Conservation (phyloP, 2,113 vertebrate species). For the Cinclus cinclus region DNA sequence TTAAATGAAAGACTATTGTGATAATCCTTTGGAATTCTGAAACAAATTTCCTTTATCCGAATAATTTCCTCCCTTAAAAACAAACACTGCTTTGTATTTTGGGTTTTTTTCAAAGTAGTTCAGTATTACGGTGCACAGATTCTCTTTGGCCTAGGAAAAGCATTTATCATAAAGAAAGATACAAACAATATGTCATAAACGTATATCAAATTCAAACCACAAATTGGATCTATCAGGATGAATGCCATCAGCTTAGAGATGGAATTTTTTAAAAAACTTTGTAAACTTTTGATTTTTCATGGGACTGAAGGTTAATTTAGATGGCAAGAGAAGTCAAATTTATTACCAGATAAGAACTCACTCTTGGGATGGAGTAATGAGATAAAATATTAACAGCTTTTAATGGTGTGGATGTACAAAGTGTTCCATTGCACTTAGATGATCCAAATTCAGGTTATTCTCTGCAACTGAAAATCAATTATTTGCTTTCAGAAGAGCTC, state of each 20-base stretch:
- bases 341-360: not conserved
- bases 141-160: not conserved
- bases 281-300: not conserved
- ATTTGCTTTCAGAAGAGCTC: not conserved
- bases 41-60: not conserved
- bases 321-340: not conserved
- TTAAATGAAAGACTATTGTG: not conserved
- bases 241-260: not conserved
- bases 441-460: not conserved
- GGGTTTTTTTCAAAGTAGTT: not conserved
- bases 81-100: not conserved
- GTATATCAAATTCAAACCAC: not conserved
- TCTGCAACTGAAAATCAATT: constrained; percentile 5
- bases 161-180: not conserved
- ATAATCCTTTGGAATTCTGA: not conserved
- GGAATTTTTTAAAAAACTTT: not conserved
- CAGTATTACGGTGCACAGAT: not conserved
- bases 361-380: not conserved
- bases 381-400: constrained; percentile 21
- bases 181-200: not conserved
- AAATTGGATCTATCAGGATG: not conserved
- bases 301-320: not conserved
- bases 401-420: not conserved
- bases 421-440: not conserved
- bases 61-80: not conserved